These are phyloP conservation scores for Tyrannus savana DNA, from an alignment of 2,113 vertebrate species.

Conservation along the genomic window DNA sequence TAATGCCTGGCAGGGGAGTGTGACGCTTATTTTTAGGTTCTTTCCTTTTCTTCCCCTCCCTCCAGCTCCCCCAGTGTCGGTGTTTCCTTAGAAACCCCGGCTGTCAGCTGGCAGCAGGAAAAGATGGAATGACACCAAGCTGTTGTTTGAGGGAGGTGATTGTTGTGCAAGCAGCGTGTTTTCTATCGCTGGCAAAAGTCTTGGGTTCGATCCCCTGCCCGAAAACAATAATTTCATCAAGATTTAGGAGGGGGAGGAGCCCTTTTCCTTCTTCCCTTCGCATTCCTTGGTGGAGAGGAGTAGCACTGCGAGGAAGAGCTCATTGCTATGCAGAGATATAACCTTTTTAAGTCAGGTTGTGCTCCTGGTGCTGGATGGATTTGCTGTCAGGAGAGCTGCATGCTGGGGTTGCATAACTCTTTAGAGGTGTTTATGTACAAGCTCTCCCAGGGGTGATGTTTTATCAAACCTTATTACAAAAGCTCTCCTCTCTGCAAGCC, in stretches of 20 bases:
- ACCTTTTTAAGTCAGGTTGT: not conserved
- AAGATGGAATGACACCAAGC: not conserved
- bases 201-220: not conserved
- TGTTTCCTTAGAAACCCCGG: conserved; percentile 50
- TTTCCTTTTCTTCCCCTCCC: not conserved
- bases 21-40: conserved; percentile 45
- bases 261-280: not conserved
- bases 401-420: not conserved
- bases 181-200: not conserved
- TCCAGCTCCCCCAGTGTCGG: conserved; percentile 4
- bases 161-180: not conserved
- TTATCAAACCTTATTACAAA: conserved; percentile 44
- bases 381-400: not conserved
- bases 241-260: not conserved
- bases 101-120: not conserved
- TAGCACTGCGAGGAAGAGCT: not conserved
- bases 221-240: not conserved
- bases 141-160: not conserved
- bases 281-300: not conserved
- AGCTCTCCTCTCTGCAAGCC: conserved; percentile 4
- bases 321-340: not conserved
- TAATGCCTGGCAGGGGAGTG: not conserved
- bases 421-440: conserved; percentile 23
- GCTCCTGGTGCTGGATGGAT: not conserved
- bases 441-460: conserved; percentile 46